Base-by-base conservation (phyloP, 2,113 vertebrate species). In the Podocnemis expansa region DNA sequence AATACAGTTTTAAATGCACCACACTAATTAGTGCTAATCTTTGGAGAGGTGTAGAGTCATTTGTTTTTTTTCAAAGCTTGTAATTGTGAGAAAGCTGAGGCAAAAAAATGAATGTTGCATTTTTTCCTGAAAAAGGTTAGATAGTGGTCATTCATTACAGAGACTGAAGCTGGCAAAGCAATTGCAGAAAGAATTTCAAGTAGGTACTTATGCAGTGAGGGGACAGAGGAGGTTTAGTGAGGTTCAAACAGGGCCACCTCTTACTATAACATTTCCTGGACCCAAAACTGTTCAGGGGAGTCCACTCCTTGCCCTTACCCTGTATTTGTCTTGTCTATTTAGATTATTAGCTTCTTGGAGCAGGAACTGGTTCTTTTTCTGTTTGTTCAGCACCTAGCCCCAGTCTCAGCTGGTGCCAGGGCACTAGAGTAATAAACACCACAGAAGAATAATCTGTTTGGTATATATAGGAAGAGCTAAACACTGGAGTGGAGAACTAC, bases 51-150 rank as follows among this genome's bases (percentile, higher is more conserved):
- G 14, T 13, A 67, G 19, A 83, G 78, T 27, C 76, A 80, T 49
- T 1, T 80, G 0, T 31, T 82, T 84, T 82, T 84, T 91, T 84
- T 2, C 78, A 73, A 41, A 70, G 19, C 24, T 95, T 84, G 87
- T 80, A 88, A 84, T 56, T 89, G 47, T 78, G 54, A 95, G 45
- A 92, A 94, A 87, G n/a, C 49, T 78, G 11, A 85, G 84, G 78
- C 91, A 92, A 84, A 73, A 55, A 78, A 58, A 52, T 89, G 38
- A 90, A 3, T 56, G 21, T 89, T 88, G 29, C 22, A 31, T 8
- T 73, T 87, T 8, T 78, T 17, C 10, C 83, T 3, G 6, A 80
- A 38, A 83, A 27, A 8, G 31, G 76, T 34, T 52, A 52, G 51
- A 52, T 52, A 13, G 14, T 52, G 51, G 51, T 52, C 51, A 51